Evolutionary conservation across 1,140 invertebrate genomes (phyloP).

Genomic region (Cydia splendana): DNA sequence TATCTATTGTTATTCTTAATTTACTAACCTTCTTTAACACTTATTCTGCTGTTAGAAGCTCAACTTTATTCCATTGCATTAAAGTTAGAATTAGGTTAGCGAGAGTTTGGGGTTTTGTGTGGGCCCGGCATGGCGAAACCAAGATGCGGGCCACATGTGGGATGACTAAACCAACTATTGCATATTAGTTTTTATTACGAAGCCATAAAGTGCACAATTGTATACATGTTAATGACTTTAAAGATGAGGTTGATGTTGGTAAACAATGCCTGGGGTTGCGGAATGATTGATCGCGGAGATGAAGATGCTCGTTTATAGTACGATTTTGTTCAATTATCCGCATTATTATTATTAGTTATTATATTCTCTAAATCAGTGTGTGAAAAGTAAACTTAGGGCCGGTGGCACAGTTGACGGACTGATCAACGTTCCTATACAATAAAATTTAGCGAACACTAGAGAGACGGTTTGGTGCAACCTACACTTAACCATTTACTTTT

Average conservation of each 20-base stretch:
- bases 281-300: neutral
- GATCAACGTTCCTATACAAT: too few species aligned
- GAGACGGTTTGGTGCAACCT: too few species aligned
- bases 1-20: conserved; percentile 13
- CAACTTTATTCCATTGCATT: neutral
- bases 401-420: too few species aligned
- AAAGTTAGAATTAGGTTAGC: neutral
- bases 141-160: conserved; percentile 30
- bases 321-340: neutral
- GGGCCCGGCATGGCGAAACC: conserved; percentile 21
- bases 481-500: too few species aligned
- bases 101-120: neutral
- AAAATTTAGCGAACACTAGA: too few species aligned
- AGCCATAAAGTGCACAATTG: neutral
- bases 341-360: too few species aligned
- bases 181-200: neutral
- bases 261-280: neutral
- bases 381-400: neutral
- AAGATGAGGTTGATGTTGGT: neutral
- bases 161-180: neutral
- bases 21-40: neutral
- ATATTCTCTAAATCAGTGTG: neutral
- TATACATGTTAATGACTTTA: neutral
- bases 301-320: neutral
- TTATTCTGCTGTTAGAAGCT: neutral